Percentiles rank a stretch among this genome's conserved stretches.
Evolutionary conservation across 2,888 invertebrate genomes (phyloP).

Genomic region (Parthenolecanium corni): DNA sequence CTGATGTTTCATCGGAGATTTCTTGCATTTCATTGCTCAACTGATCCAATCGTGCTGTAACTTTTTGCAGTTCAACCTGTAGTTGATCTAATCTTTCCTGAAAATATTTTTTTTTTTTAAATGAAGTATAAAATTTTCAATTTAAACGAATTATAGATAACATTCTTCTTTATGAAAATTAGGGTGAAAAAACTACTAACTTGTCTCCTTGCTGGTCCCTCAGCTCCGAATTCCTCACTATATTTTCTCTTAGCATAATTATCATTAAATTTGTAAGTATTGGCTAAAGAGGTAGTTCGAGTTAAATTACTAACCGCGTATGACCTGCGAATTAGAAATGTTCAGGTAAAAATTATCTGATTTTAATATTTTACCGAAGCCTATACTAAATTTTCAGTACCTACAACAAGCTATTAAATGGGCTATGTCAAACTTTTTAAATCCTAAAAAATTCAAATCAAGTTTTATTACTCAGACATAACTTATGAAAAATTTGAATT

Average conservation of each 20-base stretch:
- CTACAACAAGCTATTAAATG: no score
- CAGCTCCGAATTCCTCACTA: background rate
- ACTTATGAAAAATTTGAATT: no score
- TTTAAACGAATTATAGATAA: background rate
- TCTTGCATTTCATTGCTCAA: conserved; percentile 38
- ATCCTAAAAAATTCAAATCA: no score
- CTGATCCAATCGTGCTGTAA: conserved; percentile 40
- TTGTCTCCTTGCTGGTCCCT: background rate
- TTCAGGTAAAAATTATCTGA: background rate
- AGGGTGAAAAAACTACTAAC: background rate
- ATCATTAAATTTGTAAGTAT: conserved; percentile 13
- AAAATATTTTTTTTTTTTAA: no score
- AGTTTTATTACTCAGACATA: no score
- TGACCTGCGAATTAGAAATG: background rate
- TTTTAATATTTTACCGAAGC: background rate
- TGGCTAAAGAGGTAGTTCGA: conserved; percentile 2
- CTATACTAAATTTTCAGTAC: background rate
- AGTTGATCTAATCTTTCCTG: conserved; percentile 42
- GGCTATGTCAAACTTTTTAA: no score
- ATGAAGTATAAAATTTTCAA: no score
- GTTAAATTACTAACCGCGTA: conserved; percentile 14
- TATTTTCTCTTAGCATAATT: conserved; percentile 18
- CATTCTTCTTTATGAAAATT: background rate
- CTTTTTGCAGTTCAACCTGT: conserved; percentile 40
- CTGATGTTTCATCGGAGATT: conserved; percentile 37